Evolutionary conservation across 2,888 invertebrate genomes (phyloP).

Genomic region (Microctonus hyperodae): DNA sequence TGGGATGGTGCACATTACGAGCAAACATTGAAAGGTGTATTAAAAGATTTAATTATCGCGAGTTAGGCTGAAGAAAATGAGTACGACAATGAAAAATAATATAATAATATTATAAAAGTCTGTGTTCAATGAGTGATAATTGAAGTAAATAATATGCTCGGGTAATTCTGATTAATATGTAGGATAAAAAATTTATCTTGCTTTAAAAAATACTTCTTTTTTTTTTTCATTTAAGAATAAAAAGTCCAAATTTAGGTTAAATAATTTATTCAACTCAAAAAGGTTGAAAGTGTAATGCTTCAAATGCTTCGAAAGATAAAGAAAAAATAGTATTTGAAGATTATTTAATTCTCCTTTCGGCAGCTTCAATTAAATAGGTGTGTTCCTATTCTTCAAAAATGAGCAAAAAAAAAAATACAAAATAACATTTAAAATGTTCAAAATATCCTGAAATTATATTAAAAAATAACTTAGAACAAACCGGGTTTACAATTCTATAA

Average conservation of each 20-base stretch:
- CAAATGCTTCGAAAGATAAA: background rate
- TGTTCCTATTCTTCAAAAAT: background rate
- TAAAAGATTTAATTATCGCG: slow-evolving; percentile 43
- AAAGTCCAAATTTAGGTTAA: background rate
- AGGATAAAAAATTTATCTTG: background rate
- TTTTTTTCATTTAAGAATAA: too few species aligned
- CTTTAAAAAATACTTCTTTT: too few species aligned
- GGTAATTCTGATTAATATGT: background rate
- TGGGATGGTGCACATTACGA: slow-evolving; percentile 70
- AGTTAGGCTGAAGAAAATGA: slow-evolving; percentile 7
- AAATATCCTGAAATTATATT: background rate
- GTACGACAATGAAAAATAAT: background rate
- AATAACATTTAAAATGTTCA: background rate
- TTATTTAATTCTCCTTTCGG: background rate
- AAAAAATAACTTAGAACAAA: background rate
- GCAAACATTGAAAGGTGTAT: slow-evolving; percentile 36
- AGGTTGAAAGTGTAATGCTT: background rate
- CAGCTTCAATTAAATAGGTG: background rate
- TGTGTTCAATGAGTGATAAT: slow-evolving; percentile 6
- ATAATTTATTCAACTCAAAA: background rate
- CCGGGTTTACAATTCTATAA: background rate
- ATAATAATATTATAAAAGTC: background rate
- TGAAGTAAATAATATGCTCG: background rate
- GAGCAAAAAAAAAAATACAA: background rate
- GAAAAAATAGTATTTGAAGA: slow-evolving; percentile 1